phyloP scores from a whole-genome alignment of 92 coral and sea anemone genomes.

The Palythoa grandiflora region DNA sequence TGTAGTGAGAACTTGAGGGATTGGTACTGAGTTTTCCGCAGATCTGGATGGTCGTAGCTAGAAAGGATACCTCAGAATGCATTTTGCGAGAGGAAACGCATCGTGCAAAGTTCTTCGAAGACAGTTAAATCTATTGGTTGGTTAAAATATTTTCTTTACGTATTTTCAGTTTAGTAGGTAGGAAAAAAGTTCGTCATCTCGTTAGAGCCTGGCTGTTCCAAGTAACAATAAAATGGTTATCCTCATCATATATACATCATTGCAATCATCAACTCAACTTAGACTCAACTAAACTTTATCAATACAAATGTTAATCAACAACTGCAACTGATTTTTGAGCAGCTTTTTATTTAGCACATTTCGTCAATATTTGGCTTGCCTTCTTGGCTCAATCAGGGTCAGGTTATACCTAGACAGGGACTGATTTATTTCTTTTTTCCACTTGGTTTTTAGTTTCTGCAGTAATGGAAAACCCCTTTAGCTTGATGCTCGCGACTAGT shows the following conservation, averaged over 20 bases:
- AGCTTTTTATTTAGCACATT: not conserved
- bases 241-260: not conserved
- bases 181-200: too few species aligned
- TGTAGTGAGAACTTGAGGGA: too few species aligned
- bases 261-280: not conserved
- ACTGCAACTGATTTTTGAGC: not conserved
- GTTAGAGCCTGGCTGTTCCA: not conserved
- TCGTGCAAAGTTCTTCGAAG: too few species aligned
- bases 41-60: too few species aligned
- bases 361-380: not conserved
- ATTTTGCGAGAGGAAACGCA: too few species aligned
- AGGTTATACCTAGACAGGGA: not conserved
- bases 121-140: too few species aligned
- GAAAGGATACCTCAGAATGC: too few species aligned
- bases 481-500: not conserved
- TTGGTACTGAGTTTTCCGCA: too few species aligned
- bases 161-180: too few species aligned
- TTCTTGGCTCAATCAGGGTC: not conserved
- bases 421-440: not conserved
- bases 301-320: not conserved
- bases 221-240: not conserved
- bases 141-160: too few species aligned
- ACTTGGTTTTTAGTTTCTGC: not conserved
- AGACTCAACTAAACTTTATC: not conserved
- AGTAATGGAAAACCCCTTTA: not conserved